Conservation (phyloP, 2,888 invertebrate genomes). For the Brachypterus glaber region DNA sequence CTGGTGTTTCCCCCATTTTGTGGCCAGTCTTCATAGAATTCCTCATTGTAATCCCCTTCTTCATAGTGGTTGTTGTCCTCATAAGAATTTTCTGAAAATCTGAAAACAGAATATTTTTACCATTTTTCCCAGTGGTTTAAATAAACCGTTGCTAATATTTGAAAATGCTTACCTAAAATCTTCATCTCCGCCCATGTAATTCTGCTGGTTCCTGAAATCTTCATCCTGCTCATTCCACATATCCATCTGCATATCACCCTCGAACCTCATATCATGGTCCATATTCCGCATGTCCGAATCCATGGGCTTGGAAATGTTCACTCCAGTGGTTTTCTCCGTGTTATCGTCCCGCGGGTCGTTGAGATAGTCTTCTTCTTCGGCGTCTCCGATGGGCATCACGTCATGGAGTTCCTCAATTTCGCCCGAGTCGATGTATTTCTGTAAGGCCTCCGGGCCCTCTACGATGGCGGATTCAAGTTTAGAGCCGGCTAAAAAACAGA, state of each 20-base stretch:
- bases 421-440: slow-evolving; percentile 68
- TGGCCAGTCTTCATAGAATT: slow-evolving; percentile 41
- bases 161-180: slow-evolving; percentile 29
- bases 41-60: slow-evolving; percentile 36
- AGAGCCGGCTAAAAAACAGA: slow-evolving; percentile 52
- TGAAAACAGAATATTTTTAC: no score
- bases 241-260: no score
- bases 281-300: background rate
- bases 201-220: slow-evolving; percentile 12
- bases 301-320: slow-evolving; percentile 3
- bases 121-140: no score
- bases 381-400: slow-evolving; percentile 61
- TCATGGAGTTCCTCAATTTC: slow-evolving; percentile 73
- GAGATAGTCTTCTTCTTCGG: slow-evolving; percentile 41
- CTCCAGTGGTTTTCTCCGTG: background rate
- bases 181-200: slow-evolving; percentile 23
- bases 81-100: no score
- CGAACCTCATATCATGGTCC: background rate
- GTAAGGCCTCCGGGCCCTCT: slow-evolving; percentile 67
- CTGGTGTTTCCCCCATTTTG: slow-evolving; percentile 33
- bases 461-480: slow-evolving; percentile 65
- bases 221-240: slow-evolving; percentile 11
- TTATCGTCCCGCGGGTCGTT: slow-evolving; percentile 44
- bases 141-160: slow-evolving; percentile 16
- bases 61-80: slow-evolving; percentile 20